These are phyloP conservation scores for Axinella damicornis DNA, from an alignment of 37 sponge, comb jelly and placozoan species.

Conservation along the genomic window DNA sequence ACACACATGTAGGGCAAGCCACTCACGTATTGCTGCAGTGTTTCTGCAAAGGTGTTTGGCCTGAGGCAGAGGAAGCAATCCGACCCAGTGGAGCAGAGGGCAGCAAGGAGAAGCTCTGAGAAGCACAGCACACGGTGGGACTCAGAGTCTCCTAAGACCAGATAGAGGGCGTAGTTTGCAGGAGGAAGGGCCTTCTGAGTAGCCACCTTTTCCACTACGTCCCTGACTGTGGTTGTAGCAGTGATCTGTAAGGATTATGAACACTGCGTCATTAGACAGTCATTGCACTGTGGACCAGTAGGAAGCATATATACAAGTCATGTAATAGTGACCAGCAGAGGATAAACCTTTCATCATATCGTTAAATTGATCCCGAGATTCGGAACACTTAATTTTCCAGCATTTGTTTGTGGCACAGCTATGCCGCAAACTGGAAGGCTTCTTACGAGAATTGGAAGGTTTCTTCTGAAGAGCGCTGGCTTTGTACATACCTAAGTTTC, in stretches of 20 bases:
- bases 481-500: too few species aligned
- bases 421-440: too few species aligned
- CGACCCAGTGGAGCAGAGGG: conserved; percentile 26
- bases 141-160: conserved; percentile 77
- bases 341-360: too few species aligned
- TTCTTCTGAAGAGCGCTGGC: too few species aligned
- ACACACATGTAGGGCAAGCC: background rate
- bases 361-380: too few species aligned
- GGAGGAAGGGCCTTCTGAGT: conserved; percentile 56
- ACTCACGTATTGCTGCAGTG: conserved; percentile 63
- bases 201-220: conserved; percentile 59
- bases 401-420: too few species aligned
- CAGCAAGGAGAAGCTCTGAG: conserved; percentile 75
- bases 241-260: conserved; percentile 61
- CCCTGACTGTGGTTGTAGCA: conserved; percentile 41
- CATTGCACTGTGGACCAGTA: too few species aligned
- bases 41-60: conserved; percentile 63
- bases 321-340: too few species aligned
- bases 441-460: too few species aligned
- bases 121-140: conserved; percentile 51
- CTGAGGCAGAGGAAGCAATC: conserved; percentile 75
- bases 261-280: too few species aligned
- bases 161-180: conserved; percentile 71
- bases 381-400: too few species aligned
- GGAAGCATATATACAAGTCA: too few species aligned